Conservation (phyloP, 2,113 vertebrate genomes). For the Tyto alba region DNA sequence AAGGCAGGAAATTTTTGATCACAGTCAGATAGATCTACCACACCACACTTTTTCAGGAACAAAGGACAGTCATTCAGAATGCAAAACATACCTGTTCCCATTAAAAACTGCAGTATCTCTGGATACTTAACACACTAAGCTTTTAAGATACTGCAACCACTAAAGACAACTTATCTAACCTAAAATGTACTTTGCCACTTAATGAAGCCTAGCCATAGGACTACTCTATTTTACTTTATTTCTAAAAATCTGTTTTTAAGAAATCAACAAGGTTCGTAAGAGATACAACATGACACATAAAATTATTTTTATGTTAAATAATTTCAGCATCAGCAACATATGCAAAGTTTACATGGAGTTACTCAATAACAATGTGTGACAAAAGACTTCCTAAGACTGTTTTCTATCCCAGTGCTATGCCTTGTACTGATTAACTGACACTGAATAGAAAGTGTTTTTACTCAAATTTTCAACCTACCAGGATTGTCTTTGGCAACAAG, state of each 20-base stretch:
- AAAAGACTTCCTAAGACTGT: neutral
- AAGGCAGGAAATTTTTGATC: neutral
- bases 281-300: neutral
- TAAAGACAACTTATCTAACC: neutral
- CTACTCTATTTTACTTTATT: neutral
- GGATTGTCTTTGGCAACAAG: slow-evolving; percentile 87
- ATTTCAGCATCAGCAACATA: neutral
- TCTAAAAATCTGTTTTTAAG: neutral
- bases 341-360: neutral
- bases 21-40: neutral
- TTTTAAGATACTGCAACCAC: neutral
- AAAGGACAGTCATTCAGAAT: neutral
- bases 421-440: neutral
- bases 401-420: neutral
- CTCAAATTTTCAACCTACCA: slow-evolving; percentile 64
- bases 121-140: neutral
- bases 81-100: neutral
- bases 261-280: neutral
- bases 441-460: neutral
- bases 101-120: neutral
- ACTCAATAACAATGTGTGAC: neutral
- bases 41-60: neutral
- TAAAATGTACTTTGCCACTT: neutral
- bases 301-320: neutral
- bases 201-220: neutral